Percentiles rank a stretch among this genome's conserved stretches.
phyloP scores from a whole-genome alignment of 1,140 invertebrate genomes.

The Rhagoletis pomonella region DNA sequence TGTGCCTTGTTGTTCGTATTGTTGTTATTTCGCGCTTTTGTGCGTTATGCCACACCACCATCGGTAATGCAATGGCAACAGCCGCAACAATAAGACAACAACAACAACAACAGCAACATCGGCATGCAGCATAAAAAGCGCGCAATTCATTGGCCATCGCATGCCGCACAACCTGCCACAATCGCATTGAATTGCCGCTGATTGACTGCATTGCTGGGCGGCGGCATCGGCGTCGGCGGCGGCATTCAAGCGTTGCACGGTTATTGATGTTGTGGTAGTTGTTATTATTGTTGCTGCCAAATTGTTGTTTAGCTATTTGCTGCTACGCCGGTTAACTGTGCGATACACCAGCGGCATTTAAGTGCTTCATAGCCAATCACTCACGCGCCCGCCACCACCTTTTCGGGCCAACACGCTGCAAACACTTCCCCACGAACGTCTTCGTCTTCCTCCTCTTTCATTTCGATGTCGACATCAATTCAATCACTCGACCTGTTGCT shows the following conservation, averaged over 20 bases:
- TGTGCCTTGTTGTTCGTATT: conserved; percentile 53
- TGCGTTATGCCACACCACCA: conserved; percentile 45
- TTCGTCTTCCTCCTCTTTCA: not conserved
- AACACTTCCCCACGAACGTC: not conserved
- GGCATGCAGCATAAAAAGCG: conserved; percentile 15
- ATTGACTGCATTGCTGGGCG: conserved; percentile 34
- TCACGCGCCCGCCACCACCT: not conserved
- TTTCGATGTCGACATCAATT: not conserved
- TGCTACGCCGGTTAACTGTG: not conserved
- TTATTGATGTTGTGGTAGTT: not conserved
- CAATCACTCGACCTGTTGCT: conserved; percentile 31
- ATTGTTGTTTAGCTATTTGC: conserved; percentile 30
- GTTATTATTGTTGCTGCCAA: conserved; percentile 11
- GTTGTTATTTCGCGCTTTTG: conserved; percentile 56
- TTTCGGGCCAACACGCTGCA: not conserved
- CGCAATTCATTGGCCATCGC: conserved; percentile 33
- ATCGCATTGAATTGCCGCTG: conserved; percentile 42
- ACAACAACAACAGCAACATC: too few species aligned
- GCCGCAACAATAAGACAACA: not conserved
- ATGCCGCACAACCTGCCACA: conserved; percentile 36
- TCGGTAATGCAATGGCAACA: not conserved
- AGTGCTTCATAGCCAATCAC: not conserved
- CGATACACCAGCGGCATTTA: conserved; percentile 36
- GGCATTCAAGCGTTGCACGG: not conserved
- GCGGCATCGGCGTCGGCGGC: not conserved